Evolutionary conservation across 2,113 vertebrate species (phyloP), one percentile per base, ranked within the genome.

Genomic region (Struthidea cinerea): DNA sequence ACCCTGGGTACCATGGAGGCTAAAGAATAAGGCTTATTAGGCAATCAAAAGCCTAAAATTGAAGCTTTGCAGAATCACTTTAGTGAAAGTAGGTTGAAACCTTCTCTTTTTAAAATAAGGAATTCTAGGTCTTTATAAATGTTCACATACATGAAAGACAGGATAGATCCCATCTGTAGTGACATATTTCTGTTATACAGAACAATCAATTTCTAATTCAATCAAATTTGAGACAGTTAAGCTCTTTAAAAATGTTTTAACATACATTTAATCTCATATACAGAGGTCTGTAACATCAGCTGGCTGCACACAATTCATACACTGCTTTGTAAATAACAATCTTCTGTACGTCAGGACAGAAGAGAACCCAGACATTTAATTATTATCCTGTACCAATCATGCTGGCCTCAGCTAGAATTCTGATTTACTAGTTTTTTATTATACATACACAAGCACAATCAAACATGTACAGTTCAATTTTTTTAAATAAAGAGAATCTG

Each of bases 121-220:
- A 93, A 88, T 64, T 75, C 21, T 59, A 75, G 30, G 49, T 81
- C n/a, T 60, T 93, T 55, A 68, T 28, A 78, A 70, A 63, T 59
- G 78, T 86, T 70, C 85, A 94, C 55, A 59, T 20, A 61, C 6
- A 56, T 10, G 33, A 87, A 89, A 95, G 57, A 47, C 50, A 67
- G 64, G 26, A 84, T 94, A 81, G 42, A 93, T 75, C 46, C 39
- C 5, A 4, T 52, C 47, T 53, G 55, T 53, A 61, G 44, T 71
- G 69, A 73, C 77, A 76, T 84, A 92, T 95, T 96, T 97, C 81
- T 90, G n/a, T 79, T 92, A 90, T 59, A 92, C 3, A 90, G 93
- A 85, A 84, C 55, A 92, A 93, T 85, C 83, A 80, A 32, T 95
- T 96, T 94, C 91, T 88, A 93, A 95, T 73, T 94, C 74, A 91